Evolutionary conservation across 2,113 vertebrate species (phyloP).

Genomic region (Dinomys branickii): DNA sequence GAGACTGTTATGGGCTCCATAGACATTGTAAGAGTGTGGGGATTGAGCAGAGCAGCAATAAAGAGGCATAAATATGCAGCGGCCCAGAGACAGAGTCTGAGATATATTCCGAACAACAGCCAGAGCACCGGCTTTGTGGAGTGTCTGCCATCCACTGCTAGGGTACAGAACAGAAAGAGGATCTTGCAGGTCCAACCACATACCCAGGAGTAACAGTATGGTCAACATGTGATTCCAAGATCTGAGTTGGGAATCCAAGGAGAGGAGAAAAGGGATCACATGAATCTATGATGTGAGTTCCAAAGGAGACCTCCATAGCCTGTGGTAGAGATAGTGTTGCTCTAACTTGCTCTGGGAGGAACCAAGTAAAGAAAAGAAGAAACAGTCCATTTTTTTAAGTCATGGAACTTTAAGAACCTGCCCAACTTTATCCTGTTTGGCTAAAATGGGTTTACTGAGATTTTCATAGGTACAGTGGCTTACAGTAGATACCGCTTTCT

Average conservation of each 20-base stretch:
- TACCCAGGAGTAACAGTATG: background rate
- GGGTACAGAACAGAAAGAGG: conserved; percentile 23
- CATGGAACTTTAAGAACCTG: background rate
- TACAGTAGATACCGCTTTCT: background rate
- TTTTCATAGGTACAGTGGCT: background rate
- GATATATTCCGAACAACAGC: conserved; percentile 19
- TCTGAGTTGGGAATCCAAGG: background rate
- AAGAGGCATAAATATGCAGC: background rate
- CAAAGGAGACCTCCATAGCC: background rate
- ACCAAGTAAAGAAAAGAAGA: background rate
- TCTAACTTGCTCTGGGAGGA: background rate
- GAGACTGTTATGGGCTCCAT: background rate
- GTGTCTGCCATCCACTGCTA: background rate
- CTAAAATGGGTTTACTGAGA: background rate
- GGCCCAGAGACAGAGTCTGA: background rate
- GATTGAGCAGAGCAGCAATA: background rate
- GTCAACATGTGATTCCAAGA: background rate
- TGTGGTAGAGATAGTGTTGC: background rate
- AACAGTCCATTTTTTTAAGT: background rate
- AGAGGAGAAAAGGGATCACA: background rate
- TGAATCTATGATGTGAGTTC: background rate
- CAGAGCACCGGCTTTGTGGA: background rate
- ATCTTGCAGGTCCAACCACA: background rate
- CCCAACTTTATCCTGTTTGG: background rate
- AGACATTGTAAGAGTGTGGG: background rate